These are phyloP conservation scores for Lithophane semibrunnea DNA, from an alignment of 2,888 invertebrate species.

Conservation along the genomic window DNA sequence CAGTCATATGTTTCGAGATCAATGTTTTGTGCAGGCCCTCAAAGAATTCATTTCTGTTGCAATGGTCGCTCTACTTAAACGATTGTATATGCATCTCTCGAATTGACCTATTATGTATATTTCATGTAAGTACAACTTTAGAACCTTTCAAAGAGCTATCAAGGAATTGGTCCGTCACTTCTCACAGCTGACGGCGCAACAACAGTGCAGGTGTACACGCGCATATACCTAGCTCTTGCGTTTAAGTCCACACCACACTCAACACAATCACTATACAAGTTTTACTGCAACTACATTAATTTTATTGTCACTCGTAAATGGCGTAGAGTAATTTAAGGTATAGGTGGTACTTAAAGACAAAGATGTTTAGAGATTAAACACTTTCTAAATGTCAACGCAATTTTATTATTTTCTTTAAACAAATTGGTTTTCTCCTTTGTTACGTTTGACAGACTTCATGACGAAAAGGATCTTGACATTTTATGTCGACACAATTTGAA, in stretches of 20 bases:
- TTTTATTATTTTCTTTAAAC: slow-evolving; percentile 27
- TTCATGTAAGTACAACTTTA: background rate
- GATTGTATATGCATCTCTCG: background rate
- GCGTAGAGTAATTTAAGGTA: slow-evolving; percentile 54
- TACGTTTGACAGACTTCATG: background rate
- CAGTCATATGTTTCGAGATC: background rate
- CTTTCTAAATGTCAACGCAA: slow-evolving; percentile 59
- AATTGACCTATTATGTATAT: background rate
- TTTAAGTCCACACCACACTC: slow-evolving; percentile 31
- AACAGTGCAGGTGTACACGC: slow-evolving; percentile 41
- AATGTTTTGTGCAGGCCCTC: background rate
- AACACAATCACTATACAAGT: slow-evolving; percentile 53
- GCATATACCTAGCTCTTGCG: slow-evolving; percentile 26
- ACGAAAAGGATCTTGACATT: slow-evolving; percentile 7
- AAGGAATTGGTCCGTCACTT: slow-evolving; percentile 34
- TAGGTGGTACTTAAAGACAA: slow-evolving; percentile 36
- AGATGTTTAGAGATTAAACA: slow-evolving; percentile 48
- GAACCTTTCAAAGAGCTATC: slow-evolving; percentile 16
- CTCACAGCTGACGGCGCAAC: slow-evolving; percentile 14
- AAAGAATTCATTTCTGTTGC: background rate
- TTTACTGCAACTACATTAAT: slow-evolving; percentile 57
- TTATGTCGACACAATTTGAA: slow-evolving; percentile 45
- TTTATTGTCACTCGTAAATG: slow-evolving; percentile 66
- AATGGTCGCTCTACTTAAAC: no score
- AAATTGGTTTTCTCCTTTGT: slow-evolving; percentile 17